Conservation (phyloP, 1,140 invertebrate genomes). For the Acromyrmex charruanus region DNA sequence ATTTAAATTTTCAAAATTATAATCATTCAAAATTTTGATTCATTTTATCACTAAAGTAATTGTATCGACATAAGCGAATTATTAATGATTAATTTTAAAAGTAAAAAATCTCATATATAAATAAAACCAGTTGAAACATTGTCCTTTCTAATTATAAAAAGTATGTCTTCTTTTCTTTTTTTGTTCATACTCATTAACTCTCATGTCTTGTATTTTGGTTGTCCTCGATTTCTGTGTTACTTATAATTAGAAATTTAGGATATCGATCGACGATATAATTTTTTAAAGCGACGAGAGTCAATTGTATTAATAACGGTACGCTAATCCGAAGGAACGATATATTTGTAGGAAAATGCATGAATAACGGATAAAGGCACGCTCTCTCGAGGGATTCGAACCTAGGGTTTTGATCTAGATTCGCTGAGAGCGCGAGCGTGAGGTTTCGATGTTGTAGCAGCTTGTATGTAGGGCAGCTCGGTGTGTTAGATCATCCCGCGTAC, state of each 20-base stretch:
- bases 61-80: not conserved
- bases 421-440: conserved; percentile 41
- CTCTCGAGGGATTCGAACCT: conserved; percentile 70
- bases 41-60: not conserved
- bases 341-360: conserved; percentile 68
- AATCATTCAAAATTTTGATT: not conserved
- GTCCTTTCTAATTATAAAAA: not conserved
- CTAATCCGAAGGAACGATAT: conserved; percentile 33
- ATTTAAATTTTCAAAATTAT: not conserved
- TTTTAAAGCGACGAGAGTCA: conserved; percentile 4
- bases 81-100: not conserved
- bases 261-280: not conserved
- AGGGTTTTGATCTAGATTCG: conserved; percentile 74
- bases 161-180: not conserved
- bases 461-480: conserved; percentile 81
- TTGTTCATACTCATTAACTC: not conserved
- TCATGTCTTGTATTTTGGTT: not conserved
- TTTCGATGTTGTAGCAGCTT: conserved; percentile 67
- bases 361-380: conserved; percentile 59
- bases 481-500: conserved; percentile 45
- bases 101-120: not conserved
- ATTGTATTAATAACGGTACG: conserved; percentile 23
- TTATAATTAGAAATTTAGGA: not conserved
- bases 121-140: not conserved
- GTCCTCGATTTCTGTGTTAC: not conserved